Percentiles rank a stretch among this genome's conserved stretches.
phyloP scores from a whole-genome alignment of 1,140 invertebrate genomes.

The Trichonephila inaurata region DNA sequence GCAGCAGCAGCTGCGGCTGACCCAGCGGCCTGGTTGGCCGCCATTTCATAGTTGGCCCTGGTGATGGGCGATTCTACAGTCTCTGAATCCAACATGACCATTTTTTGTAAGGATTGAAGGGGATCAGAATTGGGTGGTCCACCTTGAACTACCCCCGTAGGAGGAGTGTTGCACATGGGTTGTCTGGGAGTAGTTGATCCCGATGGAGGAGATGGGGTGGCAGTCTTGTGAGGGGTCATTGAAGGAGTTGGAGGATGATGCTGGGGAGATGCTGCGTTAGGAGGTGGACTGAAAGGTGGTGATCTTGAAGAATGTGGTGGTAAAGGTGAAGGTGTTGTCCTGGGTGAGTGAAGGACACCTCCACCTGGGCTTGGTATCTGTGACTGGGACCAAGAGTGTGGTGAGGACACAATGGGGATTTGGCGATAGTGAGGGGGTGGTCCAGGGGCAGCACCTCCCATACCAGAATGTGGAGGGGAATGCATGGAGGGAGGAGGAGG shows the following conservation, averaged over 20 bases:
- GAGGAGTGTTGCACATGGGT: constrained; percentile 55
- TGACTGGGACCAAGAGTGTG: constrained; percentile 77
- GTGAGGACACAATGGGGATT: constrained; percentile 73
- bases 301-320: constrained; percentile 75
- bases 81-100: constrained; percentile 78
- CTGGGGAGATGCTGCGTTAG: constrained; percentile 74
- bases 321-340: constrained; percentile 78
- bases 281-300: constrained; percentile 75
- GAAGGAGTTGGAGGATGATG: constrained; percentile 77
- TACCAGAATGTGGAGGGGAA: constrained; percentile 53
- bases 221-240: constrained; percentile 73
- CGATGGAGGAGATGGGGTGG: constrained; percentile 72
- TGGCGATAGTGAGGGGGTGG: constrained; percentile 69
- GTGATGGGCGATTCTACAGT: constrained; percentile 70
- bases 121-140: constrained; percentile 76
- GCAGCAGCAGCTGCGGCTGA: constrained; percentile 15
- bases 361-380: constrained; percentile 77
- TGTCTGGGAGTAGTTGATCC: constrained; percentile 40
- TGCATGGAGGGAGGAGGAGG: constrained; percentile 72
- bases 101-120: constrained; percentile 79
- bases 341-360: constrained; percentile 75
- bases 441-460: constrained; percentile 6
- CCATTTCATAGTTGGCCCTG: constrained; percentile 76
- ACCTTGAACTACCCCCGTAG: background rate
- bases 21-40: constrained; percentile 61